Percentiles rank a stretch among this genome's conserved stretches.
phyloP scores from a whole-genome alignment of 2,113 vertebrate genomes.

The Apteryx owenii region DNA sequence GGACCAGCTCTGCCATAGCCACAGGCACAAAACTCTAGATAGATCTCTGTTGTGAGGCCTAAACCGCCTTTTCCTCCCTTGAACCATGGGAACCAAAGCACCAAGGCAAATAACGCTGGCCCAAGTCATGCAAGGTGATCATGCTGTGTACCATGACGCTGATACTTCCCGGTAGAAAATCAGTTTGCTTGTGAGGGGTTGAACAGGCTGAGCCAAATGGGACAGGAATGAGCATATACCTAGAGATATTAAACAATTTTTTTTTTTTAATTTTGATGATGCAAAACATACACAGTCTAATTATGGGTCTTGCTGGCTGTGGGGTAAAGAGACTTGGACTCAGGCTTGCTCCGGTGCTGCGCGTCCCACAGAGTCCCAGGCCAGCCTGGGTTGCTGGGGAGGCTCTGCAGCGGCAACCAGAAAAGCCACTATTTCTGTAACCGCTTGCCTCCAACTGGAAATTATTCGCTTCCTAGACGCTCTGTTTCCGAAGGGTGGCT shows the following conservation, averaged over 20 bases:
- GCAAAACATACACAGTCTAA: background rate
- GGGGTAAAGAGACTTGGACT: background rate
- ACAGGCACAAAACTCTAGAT: background rate
- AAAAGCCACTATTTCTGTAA: background rate
- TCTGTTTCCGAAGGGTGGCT: background rate
- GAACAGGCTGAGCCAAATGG: background rate
- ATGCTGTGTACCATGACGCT: no score
- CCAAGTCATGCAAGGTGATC: rapidly evolving
- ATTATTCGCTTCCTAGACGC: background rate
- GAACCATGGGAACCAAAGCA: background rate
- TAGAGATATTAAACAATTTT: background rate
- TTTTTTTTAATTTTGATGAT: background rate
- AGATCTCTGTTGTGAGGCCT: background rate
- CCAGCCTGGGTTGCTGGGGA: background rate
- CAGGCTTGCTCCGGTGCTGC: background rate
- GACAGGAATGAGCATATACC: background rate
- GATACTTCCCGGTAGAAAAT: background rate
- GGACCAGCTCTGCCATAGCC: background rate
- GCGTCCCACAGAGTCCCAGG: background rate
- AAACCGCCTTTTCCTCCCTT: background rate
- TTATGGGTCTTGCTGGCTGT: background rate
- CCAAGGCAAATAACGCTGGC: background rate
- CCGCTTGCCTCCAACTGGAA: background rate
- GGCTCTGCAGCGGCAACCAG: background rate
- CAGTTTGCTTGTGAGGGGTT: background rate